Evolutionary conservation across 2,113 vertebrate genomes (phyloP).

Genomic region (Toxostoma redivivum): DNA sequence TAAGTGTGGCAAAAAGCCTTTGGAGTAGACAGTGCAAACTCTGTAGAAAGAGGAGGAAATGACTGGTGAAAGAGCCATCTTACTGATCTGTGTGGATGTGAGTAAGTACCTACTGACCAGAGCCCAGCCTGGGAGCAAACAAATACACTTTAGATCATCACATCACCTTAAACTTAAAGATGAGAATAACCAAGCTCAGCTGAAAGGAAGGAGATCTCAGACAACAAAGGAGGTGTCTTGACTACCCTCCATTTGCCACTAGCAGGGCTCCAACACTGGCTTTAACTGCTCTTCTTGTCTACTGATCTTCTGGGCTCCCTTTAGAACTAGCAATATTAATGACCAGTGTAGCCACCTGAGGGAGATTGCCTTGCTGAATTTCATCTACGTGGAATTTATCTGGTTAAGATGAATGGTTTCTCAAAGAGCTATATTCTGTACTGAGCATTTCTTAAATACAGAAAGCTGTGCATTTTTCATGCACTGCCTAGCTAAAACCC

Average conservation of each 20-base stretch:
- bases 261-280: neutral
- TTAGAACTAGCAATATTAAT: neutral
- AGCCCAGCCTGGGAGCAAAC: neutral
- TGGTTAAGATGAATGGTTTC: neutral
- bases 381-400: neutral
- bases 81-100: neutral
- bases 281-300: neutral
- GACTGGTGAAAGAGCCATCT: neutral
- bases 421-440: neutral
- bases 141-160: neutral
- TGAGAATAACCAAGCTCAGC: neutral
- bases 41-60: neutral
- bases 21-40: neutral
- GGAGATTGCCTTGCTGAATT: neutral
- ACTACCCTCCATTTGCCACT: neutral
- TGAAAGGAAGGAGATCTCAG: neutral
- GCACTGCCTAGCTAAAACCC: neutral
- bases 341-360: neutral
- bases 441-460: neutral
- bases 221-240: neutral
- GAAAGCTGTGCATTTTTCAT: neutral
- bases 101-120: neutral
- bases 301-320: neutral
- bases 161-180: neutral
- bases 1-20: neutral